These are phyloP conservation scores for Alectoris magna DNA, from an alignment of 2,797 vertebrate genomes.

Conservation along the genomic window DNA sequence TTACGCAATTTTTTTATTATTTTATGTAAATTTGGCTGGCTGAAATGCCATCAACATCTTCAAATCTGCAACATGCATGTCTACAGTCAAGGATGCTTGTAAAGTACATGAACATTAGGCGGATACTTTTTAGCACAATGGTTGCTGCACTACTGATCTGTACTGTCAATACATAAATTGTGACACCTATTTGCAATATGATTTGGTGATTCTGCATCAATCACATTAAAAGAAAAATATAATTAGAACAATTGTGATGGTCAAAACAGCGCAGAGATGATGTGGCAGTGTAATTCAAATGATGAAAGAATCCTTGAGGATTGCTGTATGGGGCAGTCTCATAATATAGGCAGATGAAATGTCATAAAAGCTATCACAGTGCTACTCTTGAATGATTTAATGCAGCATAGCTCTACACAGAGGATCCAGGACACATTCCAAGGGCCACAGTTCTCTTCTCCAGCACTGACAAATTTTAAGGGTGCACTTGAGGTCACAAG, in stretches of 20 bases:
- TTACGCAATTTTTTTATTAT: slow-evolving; percentile 19
- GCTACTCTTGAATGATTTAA: background rate
- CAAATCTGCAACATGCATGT: background rate
- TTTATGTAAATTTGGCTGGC: background rate
- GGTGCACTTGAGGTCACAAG: background rate
- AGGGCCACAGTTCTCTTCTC: background rate
- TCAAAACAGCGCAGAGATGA: background rate
- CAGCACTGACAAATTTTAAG: background rate
- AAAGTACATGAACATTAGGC: background rate
- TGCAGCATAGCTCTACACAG: background rate
- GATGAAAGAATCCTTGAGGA: background rate
- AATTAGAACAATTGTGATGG: background rate
- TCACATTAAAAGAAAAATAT: background rate
- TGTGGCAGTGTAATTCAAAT: background rate
- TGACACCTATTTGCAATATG: background rate
- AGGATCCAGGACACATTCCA: background rate
- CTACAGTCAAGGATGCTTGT: background rate
- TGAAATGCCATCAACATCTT: background rate
- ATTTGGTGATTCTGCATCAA: background rate
- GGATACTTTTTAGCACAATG: background rate
- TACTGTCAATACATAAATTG: background rate
- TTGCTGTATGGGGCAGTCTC: background rate
- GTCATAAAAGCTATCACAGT: background rate
- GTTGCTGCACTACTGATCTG: background rate
- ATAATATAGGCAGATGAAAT: background rate